Conservation (phyloP, 2,888 invertebrate genomes). For the Auanema sp. region DNA sequence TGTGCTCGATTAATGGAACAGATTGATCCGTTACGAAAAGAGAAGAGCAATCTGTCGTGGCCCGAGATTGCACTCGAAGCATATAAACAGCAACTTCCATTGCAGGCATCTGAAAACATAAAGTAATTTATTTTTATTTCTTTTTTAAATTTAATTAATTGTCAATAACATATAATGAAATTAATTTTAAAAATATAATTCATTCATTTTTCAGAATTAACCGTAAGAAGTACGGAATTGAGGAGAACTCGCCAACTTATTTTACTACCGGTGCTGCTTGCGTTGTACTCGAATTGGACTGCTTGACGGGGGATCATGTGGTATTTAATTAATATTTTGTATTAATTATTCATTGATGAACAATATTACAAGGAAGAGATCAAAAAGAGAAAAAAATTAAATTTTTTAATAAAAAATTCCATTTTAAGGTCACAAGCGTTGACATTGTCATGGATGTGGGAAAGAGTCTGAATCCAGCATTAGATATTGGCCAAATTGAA, state of each 20-base stretch:
- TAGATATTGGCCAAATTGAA: slow-evolving; percentile 94
- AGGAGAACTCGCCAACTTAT: slow-evolving; percentile 68
- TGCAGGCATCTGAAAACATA: slow-evolving; percentile 43
- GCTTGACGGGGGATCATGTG: slow-evolving; percentile 87
- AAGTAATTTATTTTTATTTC: slow-evolving; percentile 25
- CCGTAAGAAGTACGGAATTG: slow-evolving; percentile 24
- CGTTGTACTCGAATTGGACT: slow-evolving; percentile 87
- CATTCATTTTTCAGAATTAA: slow-evolving; percentile 28
- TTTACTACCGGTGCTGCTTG: slow-evolving; percentile 83
- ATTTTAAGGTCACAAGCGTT: slow-evolving; percentile 66
- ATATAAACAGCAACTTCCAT: slow-evolving; percentile 24
- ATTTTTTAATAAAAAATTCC: slow-evolving; percentile 6
- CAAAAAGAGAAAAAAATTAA: no score
- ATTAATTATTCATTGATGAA: no score
- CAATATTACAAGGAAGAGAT: no score
- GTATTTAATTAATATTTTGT: slow-evolving; percentile 59
- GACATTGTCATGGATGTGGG: slow-evolving; percentile 97
- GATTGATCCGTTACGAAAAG: slow-evolving; percentile 72
- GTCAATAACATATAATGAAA: neutral
- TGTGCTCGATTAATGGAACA: slow-evolving; percentile 77
- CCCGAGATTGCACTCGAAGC: slow-evolving; percentile 32
- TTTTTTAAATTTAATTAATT: neutral
- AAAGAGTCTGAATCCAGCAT: slow-evolving; percentile 89
- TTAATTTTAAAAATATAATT: neutral
- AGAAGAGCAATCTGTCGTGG: slow-evolving; percentile 26